A percentile compares a stretch with the other conserved stretches of the same genome.
phyloP scores from a whole-genome alignment of 2,113 vertebrate genomes.

The Echinops telfairi region DNA sequence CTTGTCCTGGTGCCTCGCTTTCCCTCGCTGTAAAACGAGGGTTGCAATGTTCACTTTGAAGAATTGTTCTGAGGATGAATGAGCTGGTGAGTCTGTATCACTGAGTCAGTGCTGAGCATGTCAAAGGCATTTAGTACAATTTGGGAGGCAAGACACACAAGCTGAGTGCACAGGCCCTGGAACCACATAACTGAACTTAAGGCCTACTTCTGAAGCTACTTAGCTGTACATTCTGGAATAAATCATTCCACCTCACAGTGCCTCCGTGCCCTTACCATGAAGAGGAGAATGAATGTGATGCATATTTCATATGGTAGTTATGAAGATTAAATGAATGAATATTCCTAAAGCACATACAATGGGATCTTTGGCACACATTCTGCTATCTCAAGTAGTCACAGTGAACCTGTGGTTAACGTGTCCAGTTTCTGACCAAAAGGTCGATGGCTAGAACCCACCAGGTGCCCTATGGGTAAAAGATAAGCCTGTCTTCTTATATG shows the following conservation, averaged over 20 bases:
- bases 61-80: neutral
- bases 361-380: neutral
- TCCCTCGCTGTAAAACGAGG: neutral
- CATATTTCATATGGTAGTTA: slow-evolving; percentile 21
- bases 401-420: neutral
- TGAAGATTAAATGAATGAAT: slow-evolving; percentile 62
- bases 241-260: neutral
- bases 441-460: neutral
- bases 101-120: neutral
- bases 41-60: neutral
- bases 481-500: neutral
- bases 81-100: neutral
- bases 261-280: slow-evolving; percentile 13
- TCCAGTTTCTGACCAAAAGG: neutral
- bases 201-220: neutral
- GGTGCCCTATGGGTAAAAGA: neutral
- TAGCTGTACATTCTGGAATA: neutral
- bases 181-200: neutral
- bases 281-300: slow-evolving; percentile 52
- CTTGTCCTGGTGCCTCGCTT: slow-evolving; percentile 1
- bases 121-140: neutral
- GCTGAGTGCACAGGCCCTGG: neutral
- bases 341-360: slow-evolving; percentile 33
- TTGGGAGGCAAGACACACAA: neutral
- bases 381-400: neutral